Evolutionary conservation across 2,113 vertebrate species (phyloP), one percentile per base, ranked within the genome.

Genomic region (Boleophthalmus pectinirostris): DNA sequence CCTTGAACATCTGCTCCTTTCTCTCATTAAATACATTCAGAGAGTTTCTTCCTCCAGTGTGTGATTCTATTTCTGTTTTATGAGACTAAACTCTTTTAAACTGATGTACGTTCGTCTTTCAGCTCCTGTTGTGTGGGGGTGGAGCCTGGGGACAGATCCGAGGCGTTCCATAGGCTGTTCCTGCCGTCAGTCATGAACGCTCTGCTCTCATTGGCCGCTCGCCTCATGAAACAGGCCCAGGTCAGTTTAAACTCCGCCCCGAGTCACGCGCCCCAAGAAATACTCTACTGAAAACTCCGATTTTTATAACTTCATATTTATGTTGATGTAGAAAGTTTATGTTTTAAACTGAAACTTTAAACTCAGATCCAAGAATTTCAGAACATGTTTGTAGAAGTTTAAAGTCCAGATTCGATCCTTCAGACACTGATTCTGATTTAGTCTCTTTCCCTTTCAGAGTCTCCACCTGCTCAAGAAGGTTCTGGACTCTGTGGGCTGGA

Each of bases 81-180:
- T 43, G 38, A 43, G n/a, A n/a, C n/a, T 43, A 43, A 43, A 10
- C 1, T 0, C 8, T 8, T 43, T 10, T 43, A 10, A 43, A 43
- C 1, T 43, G 38, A 43, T 10, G 5, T 53, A 5, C 5, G 18
- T 51, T 33, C 57, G 15, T 71, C 7, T 51, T 68, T 2, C 58
- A 90, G 88, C 13, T 85, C 82, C 72, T 89, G 91, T n/a, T 89
- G 88, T 56, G 80, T 88, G 3, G 89, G 86, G 21, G 68, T 67
- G 57, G 82, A 88, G 0, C 68, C 80, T 18, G 82, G 79, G 0
- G 4, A 70, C 18, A 68, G 24, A 0, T 70, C 80, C 0, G 45
- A 84, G 77, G 66, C 84, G 0, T 92, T 90, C 69, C 71, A 86
- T 61, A 68, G 53, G 51, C 78, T 84, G 38, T 82, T 92, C 66